Base-by-base conservation (phyloP, 2,797 vertebrate genomes). In the Danio jaintianensis region DNA sequence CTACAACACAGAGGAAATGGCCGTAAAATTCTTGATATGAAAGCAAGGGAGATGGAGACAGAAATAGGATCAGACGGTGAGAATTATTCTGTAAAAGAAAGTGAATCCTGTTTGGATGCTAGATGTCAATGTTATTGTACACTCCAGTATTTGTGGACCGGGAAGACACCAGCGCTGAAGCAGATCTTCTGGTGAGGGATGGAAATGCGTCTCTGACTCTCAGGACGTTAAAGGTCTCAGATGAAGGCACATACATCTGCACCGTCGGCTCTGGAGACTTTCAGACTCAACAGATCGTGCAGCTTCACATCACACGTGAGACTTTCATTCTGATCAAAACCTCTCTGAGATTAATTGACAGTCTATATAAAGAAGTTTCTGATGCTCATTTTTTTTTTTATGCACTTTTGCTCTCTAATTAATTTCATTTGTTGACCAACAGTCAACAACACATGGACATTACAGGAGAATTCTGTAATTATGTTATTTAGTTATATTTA, bases 191-290 rank as follows among this genome's bases (percentile, higher is more conserved):
- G 11, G 84, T 89, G 3, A 4, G 10, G 10, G 90, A 90, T 0
- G 92, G 94, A 12, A 88, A 96, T 0, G 92, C 91, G 29, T 94
- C 95, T 0, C 69, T 96, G 79, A 88, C 69, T 18, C 87, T 97
- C 59, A 87, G 77, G 68, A 79, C 58, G 43, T 87, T 95, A 62
- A 91, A 87, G n/a, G 73, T 96, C 52, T 43, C 29, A 4, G 95
- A 97, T 0, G 94, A 95, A 82, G 96, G 95, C 11, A 86, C 89
- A 0, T 95, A 96, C 87, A 94, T 97, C 88, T 97, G 95, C 74
- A 92, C 92, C 0, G 85, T 95, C 82, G 87, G 79, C 15, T 70
- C 92, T 0, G 87, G 87, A 1, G 76, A 40, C 15, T 93, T 94
- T 84, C 90, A 90, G 18, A 88, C 89, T 2, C 96, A 97, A 84